Evolutionary conservation across 2,888 invertebrate species (phyloP).

Genomic region (Actias luna): DNA sequence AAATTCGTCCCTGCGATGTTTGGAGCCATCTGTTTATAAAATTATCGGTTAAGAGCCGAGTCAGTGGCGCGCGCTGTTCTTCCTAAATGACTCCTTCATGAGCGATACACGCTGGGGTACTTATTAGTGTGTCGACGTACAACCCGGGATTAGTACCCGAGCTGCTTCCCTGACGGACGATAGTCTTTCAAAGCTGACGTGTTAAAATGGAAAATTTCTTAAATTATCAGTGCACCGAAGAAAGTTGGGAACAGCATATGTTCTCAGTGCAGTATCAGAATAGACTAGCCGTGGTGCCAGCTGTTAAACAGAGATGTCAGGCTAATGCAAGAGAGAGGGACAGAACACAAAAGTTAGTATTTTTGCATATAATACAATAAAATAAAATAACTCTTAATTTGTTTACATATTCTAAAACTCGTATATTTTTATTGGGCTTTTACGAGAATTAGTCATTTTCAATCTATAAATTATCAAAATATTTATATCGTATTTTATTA

Average conservation of each 20-base stretch:
- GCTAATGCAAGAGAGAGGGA: constrained; percentile 92
- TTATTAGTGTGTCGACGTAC: constrained; percentile 62
- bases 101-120: constrained; percentile 67
- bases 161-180: constrained; percentile 38
- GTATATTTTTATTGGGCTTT: too few species aligned
- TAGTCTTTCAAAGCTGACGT: background rate
- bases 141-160: constrained; percentile 61
- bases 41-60: constrained; percentile 76
- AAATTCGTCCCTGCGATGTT: constrained; percentile 51
- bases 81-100: constrained; percentile 80
- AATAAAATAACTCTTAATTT: background rate
- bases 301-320: constrained; percentile 85
- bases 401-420: background rate
- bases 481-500: background rate
- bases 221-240: constrained; percentile 58
- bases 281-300: constrained; percentile 53
- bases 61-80: constrained; percentile 78
- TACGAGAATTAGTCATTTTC: background rate
- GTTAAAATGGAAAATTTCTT: constrained; percentile 60
- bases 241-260: constrained; percentile 60
- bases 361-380: background rate
- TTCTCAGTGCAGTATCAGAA: constrained; percentile 51
- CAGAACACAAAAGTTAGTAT: constrained; percentile 89
- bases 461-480: background rate
- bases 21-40: constrained; percentile 80